These are phyloP conservation scores for Drosophila seguyi DNA, from an alignment of 1,140 invertebrate species.

Conservation along the genomic window DNA sequence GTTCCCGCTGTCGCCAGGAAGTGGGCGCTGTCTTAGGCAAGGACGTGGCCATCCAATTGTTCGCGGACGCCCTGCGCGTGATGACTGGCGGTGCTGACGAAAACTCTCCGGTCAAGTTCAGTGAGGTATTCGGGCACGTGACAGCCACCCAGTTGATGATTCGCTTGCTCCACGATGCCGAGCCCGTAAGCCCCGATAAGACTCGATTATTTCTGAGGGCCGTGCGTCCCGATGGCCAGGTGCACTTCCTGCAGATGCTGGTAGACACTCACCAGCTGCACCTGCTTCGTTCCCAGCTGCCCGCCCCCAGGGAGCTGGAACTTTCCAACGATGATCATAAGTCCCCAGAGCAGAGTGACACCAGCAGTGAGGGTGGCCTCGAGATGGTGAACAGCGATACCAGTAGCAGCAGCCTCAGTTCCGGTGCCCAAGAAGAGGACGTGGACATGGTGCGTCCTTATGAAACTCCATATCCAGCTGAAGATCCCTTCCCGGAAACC, in stretches of 20 bases:
- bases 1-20: conserved; percentile 38
- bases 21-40: conserved; percentile 33
- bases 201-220: conserved; percentile 42
- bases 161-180: conserved; percentile 42
- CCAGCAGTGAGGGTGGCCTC: conserved; percentile 12
- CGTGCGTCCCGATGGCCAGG: conserved; percentile 52
- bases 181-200: conserved; percentile 19
- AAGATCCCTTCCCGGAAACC: background rate
- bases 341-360: conserved; percentile 1
- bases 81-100: too few relatives aligned
- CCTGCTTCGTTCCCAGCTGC: conserved; percentile 46
- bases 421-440: background rate
- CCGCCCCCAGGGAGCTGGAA: background rate
- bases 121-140: conserved; percentile 38
- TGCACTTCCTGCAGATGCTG: conserved; percentile 37
- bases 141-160: conserved; percentile 49
- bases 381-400: background rate
- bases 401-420: conserved; percentile 3
- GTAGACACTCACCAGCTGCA: conserved; percentile 23
- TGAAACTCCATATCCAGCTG: too few relatives aligned
- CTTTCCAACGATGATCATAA: background rate
- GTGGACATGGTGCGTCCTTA: background rate
- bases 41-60: conserved; percentile 15
- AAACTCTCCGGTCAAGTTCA: background rate
- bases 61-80: conserved; percentile 47